Evolutionary conservation across 1,140 invertebrate genomes (phyloP).

Genomic region (Calliphora vicina): DNA sequence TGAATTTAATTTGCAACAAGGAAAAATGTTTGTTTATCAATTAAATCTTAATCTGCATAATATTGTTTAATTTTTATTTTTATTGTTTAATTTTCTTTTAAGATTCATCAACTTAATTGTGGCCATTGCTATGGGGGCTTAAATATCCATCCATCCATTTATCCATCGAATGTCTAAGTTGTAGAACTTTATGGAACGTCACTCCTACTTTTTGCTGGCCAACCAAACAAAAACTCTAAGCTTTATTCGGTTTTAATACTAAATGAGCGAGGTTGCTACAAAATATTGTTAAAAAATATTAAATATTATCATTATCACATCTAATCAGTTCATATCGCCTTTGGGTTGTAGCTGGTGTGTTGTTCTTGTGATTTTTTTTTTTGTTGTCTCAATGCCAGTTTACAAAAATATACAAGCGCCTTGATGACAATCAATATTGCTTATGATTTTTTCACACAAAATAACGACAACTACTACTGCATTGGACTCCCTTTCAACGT

Average conservation of each 20-base stretch:
- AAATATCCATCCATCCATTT: too few species aligned
- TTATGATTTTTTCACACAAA: neutral
- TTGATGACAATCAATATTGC: neutral
- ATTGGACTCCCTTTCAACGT: neutral
- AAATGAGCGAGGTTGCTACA: neutral
- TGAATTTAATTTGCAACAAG: too few species aligned
- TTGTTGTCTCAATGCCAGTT: too few species aligned
- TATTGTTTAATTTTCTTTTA: constrained; percentile 11
- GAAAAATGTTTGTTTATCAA: neutral
- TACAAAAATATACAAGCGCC: neutral
- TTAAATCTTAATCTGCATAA: constrained; percentile 12
- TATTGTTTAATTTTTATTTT: constrained; percentile 1
- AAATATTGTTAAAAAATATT: neutral
- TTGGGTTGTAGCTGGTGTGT: neutral
- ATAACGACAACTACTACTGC: neutral
- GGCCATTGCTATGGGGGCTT: constrained; percentile 1
- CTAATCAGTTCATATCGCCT: constrained; percentile 22
- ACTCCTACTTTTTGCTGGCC: constrained; percentile 5
- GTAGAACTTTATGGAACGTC: neutral
- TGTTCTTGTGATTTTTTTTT: neutral
- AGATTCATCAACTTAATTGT: constrained; percentile 4
- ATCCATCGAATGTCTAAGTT: neutral
- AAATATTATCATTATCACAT: constrained; percentile 29
- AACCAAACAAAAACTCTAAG: too few species aligned
- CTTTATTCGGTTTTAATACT: neutral